Base-by-base conservation (phyloP, 2,888 invertebrate genomes). In the Lydus trimaculatus region DNA sequence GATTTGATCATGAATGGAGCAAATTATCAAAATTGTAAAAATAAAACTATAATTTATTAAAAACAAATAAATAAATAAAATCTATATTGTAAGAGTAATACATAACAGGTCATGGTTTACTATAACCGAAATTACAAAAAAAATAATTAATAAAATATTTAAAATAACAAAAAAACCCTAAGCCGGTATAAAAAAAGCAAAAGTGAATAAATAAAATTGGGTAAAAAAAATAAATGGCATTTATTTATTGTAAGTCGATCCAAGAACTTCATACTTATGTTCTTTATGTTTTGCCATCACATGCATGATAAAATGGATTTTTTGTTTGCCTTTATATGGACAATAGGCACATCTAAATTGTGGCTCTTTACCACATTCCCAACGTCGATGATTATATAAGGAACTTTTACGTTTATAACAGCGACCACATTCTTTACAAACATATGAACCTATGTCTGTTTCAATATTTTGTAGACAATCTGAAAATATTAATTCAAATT, bases 331-430 rank as follows among this genome's bases (percentile, higher is more conserved):
- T 63, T 81, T 83, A 65, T 84, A 84, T 1, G 82, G 81, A 62
- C 82, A 82, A 69, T 78, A 81, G 7, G 70, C 60, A 71, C 74
- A 80, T 64, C 74, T 75, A 63, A 79, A 78, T 66, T 78, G 78
- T 0, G 79, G 78, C 66, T 79, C 79, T 61, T 76, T 78, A 1
- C 78, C 79, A 59, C 79, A 79, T 63, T 77, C 78, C 77, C 77
- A 78, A 63, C 78, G 75, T 59, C 65, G 65, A 61, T 75, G 75
- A 63, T 75, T 75, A 66, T 89, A 91, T 67, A 92, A 85, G 25
- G 91, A 91, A 72, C 91, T 90, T 80, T 91, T 91, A 83, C 90
- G 90, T 83, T 90, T 90, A 87, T 94, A 94, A 69, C 89, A 89
- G 85, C 93, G 93, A 67, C 91, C 91, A 82, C 94, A 94, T 74